Evolutionary conservation across 2,113 vertebrate species (phyloP).

Genomic region (Cranoglanis bouderius): DNA sequence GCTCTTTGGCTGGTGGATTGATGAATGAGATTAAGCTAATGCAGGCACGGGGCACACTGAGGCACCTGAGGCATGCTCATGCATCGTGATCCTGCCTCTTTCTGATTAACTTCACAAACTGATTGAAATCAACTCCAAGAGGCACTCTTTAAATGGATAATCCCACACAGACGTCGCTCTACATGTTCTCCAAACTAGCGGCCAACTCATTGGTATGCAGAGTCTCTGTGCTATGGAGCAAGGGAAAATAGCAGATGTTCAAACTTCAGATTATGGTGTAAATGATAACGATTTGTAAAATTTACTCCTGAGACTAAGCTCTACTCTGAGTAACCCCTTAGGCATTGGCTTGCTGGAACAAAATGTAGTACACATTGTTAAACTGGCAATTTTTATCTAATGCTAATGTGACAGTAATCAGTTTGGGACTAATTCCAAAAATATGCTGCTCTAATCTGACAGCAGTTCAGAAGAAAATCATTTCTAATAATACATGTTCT

Average conservation of each 20-base stretch:
- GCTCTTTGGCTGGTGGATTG: constrained; percentile 47
- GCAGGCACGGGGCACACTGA: constrained; percentile 32
- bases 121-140: constrained; percentile 50
- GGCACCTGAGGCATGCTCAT: constrained; percentile 50
- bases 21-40: constrained; percentile 57
- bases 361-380: background rate
- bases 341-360: background rate
- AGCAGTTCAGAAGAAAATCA: background rate
- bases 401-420: constrained; percentile 28
- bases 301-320: background rate
- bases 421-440: constrained; percentile 11
- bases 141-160: constrained; percentile 44
- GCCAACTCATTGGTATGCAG: constrained; percentile 27
- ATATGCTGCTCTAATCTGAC: background rate
- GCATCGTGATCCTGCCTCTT: constrained; percentile 44
- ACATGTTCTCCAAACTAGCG: constrained; percentile 27
- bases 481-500: background rate
- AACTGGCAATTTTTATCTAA: background rate
- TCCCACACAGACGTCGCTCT: constrained; percentile 37
- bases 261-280: constrained; percentile 29
- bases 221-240: background rate
- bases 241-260: constrained; percentile 29
- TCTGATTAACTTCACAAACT: constrained; percentile 49
- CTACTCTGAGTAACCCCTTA: background rate
- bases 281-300: constrained; percentile 31